These are phyloP conservation scores for Saxidomus purpurata DNA, from an alignment of 1,140 invertebrate species.

Conservation along the genomic window DNA sequence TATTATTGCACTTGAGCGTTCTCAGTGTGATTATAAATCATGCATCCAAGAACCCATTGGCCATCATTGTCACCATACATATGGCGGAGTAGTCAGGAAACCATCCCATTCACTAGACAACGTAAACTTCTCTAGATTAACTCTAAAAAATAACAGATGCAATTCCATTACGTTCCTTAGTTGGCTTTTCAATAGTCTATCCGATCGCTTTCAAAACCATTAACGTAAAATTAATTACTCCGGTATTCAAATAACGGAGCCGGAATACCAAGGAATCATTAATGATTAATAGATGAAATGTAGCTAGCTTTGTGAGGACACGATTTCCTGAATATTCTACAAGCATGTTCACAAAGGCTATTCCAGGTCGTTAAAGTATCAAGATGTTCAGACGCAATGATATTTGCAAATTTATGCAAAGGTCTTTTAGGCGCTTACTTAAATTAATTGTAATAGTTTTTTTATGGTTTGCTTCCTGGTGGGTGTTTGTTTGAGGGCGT, in stretches of 20 bases:
- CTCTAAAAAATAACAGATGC: slow-evolving; percentile 53
- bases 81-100: not conserved
- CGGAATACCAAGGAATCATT: slow-evolving; percentile 52
- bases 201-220: slow-evolving; percentile 69
- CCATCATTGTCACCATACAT: slow-evolving; percentile 28
- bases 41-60: not conserved
- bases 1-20: not conserved
- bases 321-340: slow-evolving; percentile 25
- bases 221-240: slow-evolving; percentile 72
- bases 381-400: no score
- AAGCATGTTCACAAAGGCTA: slow-evolving; percentile 45
- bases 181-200: slow-evolving; percentile 47
- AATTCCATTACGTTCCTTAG: slow-evolving; percentile 62
- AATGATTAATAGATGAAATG: slow-evolving; percentile 70
- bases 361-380: not conserved
- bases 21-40: slow-evolving; percentile 35
- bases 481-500: no score
- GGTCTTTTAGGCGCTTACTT: no score
- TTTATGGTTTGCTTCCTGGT: no score
- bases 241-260: slow-evolving; percentile 68
- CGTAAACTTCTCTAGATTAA: slow-evolving; percentile 56
- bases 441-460: no score
- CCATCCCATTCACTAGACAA: slow-evolving; percentile 42
- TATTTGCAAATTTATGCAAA: no score
- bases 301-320: slow-evolving; percentile 56